Percentiles rank a stretch among this genome's conserved stretches.
These are phyloP conservation scores for Gryon sp. DNA, from an alignment of 1,140 invertebrate genomes.

Conservation along the genomic window DNA sequence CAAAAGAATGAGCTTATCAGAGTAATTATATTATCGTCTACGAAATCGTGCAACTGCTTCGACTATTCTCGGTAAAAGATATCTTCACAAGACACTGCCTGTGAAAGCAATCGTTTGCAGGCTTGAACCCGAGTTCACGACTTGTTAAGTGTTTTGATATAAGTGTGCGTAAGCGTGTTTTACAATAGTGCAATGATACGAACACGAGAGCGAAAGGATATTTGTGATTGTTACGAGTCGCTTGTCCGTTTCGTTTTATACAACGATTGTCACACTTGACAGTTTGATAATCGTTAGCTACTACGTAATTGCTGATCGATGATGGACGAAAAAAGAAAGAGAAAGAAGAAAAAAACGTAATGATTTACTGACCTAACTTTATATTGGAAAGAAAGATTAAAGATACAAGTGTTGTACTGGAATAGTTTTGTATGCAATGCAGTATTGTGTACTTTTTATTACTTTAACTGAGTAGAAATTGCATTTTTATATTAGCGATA, in stretches of 20 bases:
- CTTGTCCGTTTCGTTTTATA: slow-evolving; percentile 3
- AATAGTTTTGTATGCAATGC: too few species aligned
- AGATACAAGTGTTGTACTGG: too few species aligned
- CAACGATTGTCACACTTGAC: slow-evolving; percentile 4
- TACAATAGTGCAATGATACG: slow-evolving; percentile 26
- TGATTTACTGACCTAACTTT: too few species aligned
- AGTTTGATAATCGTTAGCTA: too few species aligned
- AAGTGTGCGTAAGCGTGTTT: slow-evolving; percentile 15
- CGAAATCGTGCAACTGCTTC: slow-evolving; percentile 69
- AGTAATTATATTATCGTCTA: slow-evolving; percentile 68
- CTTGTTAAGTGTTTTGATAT: slow-evolving; percentile 41
- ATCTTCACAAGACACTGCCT: slow-evolving; percentile 62
- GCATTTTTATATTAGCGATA: too few species aligned
- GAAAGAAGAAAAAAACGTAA: too few species aligned
- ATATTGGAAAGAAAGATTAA: too few species aligned
- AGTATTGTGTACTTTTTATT: too few species aligned
- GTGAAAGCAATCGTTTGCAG: slow-evolving; percentile 65
- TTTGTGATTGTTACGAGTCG: slow-evolving; percentile 17
- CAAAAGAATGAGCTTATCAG: slow-evolving; percentile 58
- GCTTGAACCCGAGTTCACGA: slow-evolving; percentile 71
- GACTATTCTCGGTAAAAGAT: slow-evolving; percentile 68
- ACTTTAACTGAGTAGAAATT: too few species aligned
- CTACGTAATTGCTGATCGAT: too few species aligned
- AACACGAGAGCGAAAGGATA: slow-evolving; percentile 30
- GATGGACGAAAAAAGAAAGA: too few species aligned